Evolutionary conservation across 2,797 vertebrate species (phyloP), one percentile per base, ranked within the genome.

Genomic region (Ciconia nigra): DNA sequence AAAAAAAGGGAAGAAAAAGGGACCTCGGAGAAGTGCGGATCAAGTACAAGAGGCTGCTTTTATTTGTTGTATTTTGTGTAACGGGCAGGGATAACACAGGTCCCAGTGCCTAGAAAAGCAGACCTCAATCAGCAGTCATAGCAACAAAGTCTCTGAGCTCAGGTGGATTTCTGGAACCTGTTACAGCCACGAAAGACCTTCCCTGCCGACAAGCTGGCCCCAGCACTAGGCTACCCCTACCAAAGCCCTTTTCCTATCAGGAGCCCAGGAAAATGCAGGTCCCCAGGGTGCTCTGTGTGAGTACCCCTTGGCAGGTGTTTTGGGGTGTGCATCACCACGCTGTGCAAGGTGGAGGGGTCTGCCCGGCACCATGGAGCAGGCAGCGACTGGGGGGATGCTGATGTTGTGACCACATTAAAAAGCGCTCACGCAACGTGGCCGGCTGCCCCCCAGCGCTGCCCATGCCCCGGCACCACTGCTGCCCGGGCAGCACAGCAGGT

Each of bases 321-420:
- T 1, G 16, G 69, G 67, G 49, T 24, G 49, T 0, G 0, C 42
- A 24, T 31, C 2, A 0, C 58, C 5, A 3, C 0, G 0, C 42
- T 2, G 1, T 6, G 66, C 1, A 0, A 76, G 69, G 52, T 31
- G 41, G 17, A n/a, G 63, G 58, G 35, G 4, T 62, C 33, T 67
- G 59, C 15, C 16, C 1, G 3, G 49, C n/a, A 33, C 47, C 5
- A 0, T 1, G 22, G 39, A 33, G 39, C 22, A 2, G 54, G 52
- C 24, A 41, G 82, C 10, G 10, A 21, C 11, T 1, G 2, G 7
- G 28, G 22, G 12, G 44, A 62, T 58, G 49, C 87, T 55, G 33
- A 49, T 67, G 21, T 17, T 54, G 13, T 39, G 42, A 49, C 11
- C 13, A 24, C 52, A 5, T 54, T 18, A 24, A 63, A 57, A 76